Conservation (phyloP, 2,113 vertebrate species). For the Lycocorax pyrrhopterus region DNA sequence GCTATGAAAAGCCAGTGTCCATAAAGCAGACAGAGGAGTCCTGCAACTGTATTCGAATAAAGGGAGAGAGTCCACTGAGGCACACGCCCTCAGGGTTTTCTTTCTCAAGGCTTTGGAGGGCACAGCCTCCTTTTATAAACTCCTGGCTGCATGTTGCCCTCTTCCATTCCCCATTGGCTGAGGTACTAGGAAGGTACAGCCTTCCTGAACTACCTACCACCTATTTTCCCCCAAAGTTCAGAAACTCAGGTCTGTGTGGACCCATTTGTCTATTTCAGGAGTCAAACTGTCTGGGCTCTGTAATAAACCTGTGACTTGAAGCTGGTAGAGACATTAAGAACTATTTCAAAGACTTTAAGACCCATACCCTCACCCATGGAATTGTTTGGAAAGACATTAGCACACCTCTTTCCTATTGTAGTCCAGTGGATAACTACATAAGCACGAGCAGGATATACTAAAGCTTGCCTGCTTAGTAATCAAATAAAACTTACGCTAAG, state of each 20-base stretch:
- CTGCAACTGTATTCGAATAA: background rate
- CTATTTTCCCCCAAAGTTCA: background rate
- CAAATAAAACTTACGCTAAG: background rate
- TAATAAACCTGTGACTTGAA: background rate
- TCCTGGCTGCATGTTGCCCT: accelerated
- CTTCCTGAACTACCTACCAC: accelerated
- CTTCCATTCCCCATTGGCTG: background rate
- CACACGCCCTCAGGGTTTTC: accelerated
- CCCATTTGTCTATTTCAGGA: background rate
- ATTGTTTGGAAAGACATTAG: background rate
- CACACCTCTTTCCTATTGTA: background rate
- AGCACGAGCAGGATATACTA: background rate
- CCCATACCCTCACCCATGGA: background rate
- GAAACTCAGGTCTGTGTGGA: background rate
- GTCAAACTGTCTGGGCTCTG: background rate
- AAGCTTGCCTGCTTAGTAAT: background rate
- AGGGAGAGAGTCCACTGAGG: background rate
- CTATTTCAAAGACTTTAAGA: background rate
- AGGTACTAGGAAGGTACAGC: background rate
- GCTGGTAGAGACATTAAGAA: background rate
- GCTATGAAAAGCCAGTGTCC: background rate
- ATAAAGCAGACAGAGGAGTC: background rate
- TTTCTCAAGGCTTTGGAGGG: background rate
- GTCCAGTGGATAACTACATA: accelerated
- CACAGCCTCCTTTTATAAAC: background rate